Percentiles rank a stretch among this genome's conserved stretches.
Evolutionary conservation across 2,888 invertebrate species (phyloP).

Genomic region (Eulithis prunata): DNA sequence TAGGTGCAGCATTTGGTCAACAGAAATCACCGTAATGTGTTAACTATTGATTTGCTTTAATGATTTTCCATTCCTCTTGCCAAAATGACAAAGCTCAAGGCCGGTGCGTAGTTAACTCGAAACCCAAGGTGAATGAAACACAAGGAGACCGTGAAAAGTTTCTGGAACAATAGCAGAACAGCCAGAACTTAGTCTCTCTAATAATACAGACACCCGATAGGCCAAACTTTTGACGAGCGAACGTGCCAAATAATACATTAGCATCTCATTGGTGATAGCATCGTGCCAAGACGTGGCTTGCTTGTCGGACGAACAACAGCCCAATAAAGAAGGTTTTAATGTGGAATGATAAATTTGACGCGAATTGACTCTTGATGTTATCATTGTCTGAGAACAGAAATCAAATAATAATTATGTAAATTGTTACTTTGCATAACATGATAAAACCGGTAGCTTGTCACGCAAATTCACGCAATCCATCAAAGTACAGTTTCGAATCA

Average conservation of each 20-base stretch:
- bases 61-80: slow-evolving; percentile 39
- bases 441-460: slow-evolving; percentile 38
- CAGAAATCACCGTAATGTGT: slow-evolving; percentile 21
- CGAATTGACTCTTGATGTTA: slow-evolving; percentile 46
- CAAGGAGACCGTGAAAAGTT: slow-evolving; percentile 54
- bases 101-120: slow-evolving; percentile 49
- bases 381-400: slow-evolving; percentile 37
- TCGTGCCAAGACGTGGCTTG: slow-evolving; percentile 62
- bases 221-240: slow-evolving; percentile 53
- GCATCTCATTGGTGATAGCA: slow-evolving; percentile 72
- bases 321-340: slow-evolving; percentile 48
- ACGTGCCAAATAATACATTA: slow-evolving; percentile 81
- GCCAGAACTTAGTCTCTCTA: slow-evolving; percentile 54
- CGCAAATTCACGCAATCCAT: slow-evolving; percentile 52
- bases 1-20: not conserved
- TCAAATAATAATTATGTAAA: slow-evolving; percentile 21
- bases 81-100: slow-evolving; percentile 52
- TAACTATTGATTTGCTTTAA: slow-evolving; percentile 25
- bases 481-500: slow-evolving; percentile 50
- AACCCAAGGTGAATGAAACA: slow-evolving; percentile 52
- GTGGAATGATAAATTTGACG: slow-evolving; percentile 52
- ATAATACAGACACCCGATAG: slow-evolving; percentile 72
- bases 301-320: slow-evolving; percentile 54
- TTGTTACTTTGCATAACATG: slow-evolving; percentile 19
- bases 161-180: slow-evolving; percentile 48